Evolutionary conservation across 2,113 vertebrate species (phyloP).

Genomic region (Pseudorasbora parva): DNA sequence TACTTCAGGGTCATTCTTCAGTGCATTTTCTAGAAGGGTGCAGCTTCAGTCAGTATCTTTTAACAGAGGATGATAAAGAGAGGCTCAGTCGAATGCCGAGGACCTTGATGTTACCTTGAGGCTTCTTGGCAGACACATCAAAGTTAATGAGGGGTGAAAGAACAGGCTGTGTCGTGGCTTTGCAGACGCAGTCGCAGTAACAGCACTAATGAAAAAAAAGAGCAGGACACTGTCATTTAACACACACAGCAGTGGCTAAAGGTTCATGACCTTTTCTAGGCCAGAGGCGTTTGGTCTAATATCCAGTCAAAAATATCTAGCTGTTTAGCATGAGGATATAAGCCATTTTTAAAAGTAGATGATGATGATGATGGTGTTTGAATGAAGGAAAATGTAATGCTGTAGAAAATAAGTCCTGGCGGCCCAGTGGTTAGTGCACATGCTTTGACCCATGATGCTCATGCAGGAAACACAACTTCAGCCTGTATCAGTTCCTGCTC

Average conservation of each 20-base stretch:
- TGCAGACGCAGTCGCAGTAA: constrained; percentile 33
- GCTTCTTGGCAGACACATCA: constrained; percentile 54
- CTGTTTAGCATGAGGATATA: background rate
- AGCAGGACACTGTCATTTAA: constrained; percentile 1
- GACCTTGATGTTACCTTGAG: constrained; percentile 60
- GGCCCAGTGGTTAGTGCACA: too few species aligned
- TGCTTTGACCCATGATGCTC: too few species aligned
- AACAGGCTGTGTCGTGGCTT: constrained; percentile 43
- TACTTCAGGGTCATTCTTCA: constrained; percentile 8
- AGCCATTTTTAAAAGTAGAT: background rate
- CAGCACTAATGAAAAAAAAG: constrained; percentile 26
- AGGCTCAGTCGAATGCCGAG: background rate
- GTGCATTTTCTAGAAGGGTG: constrained; percentile 3
- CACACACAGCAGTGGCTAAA: background rate
- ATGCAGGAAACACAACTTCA: too few species aligned
- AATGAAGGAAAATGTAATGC: background rate
- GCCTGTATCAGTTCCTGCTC: too few species aligned
- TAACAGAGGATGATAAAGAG: constrained; percentile 35
- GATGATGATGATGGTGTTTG: background rate
- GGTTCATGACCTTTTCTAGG: constrained; percentile 12
- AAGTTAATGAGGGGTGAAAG: constrained; percentile 60
- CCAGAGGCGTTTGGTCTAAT: background rate
- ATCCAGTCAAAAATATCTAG: constrained; percentile 2
- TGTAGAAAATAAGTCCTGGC: background rate
- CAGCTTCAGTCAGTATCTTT: constrained; percentile 19